These are phyloP conservation scores for Ictalurus punctatus DNA, from an alignment of 2,113 vertebrate species.

Conservation along the genomic window DNA sequence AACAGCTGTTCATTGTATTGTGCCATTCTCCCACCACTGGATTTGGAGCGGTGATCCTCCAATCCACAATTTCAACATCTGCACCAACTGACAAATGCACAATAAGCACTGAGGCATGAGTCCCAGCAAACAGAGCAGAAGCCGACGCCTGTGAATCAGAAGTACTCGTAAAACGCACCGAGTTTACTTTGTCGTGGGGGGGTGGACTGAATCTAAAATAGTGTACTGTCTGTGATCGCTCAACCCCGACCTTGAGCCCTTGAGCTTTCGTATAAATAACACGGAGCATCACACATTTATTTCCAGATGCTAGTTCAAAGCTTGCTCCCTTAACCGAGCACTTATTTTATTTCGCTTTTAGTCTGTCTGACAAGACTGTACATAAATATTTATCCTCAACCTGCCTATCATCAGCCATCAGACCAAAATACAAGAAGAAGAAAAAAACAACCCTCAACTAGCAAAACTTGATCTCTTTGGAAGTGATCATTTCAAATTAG, in stretches of 20 bases:
- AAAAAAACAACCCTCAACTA: not conserved
- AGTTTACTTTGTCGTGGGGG: not conserved
- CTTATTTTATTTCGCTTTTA: not conserved
- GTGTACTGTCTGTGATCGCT: not conserved
- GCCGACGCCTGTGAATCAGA: constrained; percentile 29
- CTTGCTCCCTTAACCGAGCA: not conserved
- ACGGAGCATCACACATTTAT: not conserved
- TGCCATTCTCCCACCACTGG: constrained; percentile 6
- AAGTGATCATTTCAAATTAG: not conserved
- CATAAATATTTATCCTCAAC: not conserved
- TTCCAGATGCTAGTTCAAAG: not conserved
- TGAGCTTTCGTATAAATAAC: constrained; percentile 15
- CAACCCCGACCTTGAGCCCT: constrained; percentile 11
- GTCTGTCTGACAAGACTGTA: not conserved
- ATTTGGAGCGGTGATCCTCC: constrained; percentile 24
- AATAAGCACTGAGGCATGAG: constrained; percentile 66
- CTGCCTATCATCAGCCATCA: not conserved
- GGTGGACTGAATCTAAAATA: not conserved
- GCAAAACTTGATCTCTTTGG: not conserved
- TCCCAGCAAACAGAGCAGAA: constrained; percentile 51
- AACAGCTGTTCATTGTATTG: constrained; percentile 69
- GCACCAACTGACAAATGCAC: constrained; percentile 68
- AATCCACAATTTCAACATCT: constrained; percentile 63
- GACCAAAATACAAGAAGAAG: not conserved
- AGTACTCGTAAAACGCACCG: not conserved